A percentile compares a stretch with the other conserved stretches of the same genome.
These are phyloP conservation scores for Podabrus alpinus DNA, from an alignment of 2,888 invertebrate species.

Conservation along the genomic window DNA sequence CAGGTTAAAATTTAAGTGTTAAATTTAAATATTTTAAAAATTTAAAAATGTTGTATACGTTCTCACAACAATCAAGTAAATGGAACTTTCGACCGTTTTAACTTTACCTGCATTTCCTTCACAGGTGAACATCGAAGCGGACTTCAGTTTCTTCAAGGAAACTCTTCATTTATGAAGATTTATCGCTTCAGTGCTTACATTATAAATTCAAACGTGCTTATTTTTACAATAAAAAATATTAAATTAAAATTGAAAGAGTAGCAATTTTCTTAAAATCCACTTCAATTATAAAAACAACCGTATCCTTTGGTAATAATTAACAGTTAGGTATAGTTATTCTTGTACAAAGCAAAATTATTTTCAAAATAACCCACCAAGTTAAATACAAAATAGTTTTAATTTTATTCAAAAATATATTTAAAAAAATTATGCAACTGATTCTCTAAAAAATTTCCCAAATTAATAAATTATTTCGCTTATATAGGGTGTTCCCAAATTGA, in stretches of 20 bases:
- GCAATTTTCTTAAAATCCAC: neutral
- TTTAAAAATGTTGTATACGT: neutral
- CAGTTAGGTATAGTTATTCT: neutral
- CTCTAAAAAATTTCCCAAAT: neutral
- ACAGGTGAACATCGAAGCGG: constrained; percentile 20
- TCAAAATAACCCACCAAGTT: neutral
- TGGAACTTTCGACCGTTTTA: constrained; percentile 11
- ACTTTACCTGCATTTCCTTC: neutral
- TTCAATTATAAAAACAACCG: neutral
- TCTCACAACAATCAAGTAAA: constrained; percentile 24
- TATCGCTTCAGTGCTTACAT: neutral
- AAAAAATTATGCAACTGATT: neutral
- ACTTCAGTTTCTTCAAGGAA: constrained; percentile 6
- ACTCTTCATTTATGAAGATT: constrained; percentile 7
- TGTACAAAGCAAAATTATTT: neutral
- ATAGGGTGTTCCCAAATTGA: too few relatives aligned
- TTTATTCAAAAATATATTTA: neutral
- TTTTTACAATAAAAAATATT: neutral
- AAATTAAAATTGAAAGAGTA: neutral
- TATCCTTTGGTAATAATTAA: neutral
- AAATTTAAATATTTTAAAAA: constrained; percentile 5
- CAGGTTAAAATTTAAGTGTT: constrained; percentile 12
- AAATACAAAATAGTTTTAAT: neutral
- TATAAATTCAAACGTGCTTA: neutral
- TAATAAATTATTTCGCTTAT: neutral